Base-by-base conservation (phyloP, 2,113 vertebrate species). In the Lampris megalopsis region DNA sequence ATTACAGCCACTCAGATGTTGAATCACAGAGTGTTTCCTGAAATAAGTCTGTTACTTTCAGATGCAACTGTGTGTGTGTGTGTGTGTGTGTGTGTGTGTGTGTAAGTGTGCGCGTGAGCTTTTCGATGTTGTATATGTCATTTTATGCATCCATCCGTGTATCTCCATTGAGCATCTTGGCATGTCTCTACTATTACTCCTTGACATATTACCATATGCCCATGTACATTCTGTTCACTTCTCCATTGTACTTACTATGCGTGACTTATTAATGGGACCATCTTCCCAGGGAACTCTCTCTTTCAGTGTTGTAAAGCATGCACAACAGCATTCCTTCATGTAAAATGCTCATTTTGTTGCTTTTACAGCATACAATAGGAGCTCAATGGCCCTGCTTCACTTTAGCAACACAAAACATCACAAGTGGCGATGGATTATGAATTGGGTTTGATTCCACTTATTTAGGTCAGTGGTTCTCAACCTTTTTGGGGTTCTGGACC, bases 191-290 rank as follows among this genome's bases (percentile, higher is more conserved):
- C 41, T 49, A 43, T 60, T 61, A 69, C 38, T 47, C 61, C 64
- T 56, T 79, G 54, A 82, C 71, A 67, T 62, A 60, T 73, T 67
- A 52, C 77, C 75, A 71, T 81, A 81, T 71, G 76, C 72, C 58
- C 68, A n/a, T 56, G 9, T 54, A 63, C 41, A 0, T 42, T 3
- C 11, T 50, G 6, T 62, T 83, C 47, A 3, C 81, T 66, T 69
- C 50, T 48, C 38, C 65, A 71, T 3, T 37, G 35, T 66, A 71
- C 48, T 69, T 69, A 24, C 45, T n/a, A 53, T 1, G 35, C 68
- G 62, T 90, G 60, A 90, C 42, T 89, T 86, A 91, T 86, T 90
- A 47, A 86, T 89, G 47, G 43, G 35, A 60, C 54, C 50, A 75
- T 75, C 61, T 71, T 64, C 42, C 43, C 0, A 43, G 40, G 81